Percentiles rank a stretch among this genome's conserved stretches.
These are phyloP conservation scores for Orchesella cincta DNA, from an alignment of 1,140 invertebrate genomes.

Conservation along the genomic window DNA sequence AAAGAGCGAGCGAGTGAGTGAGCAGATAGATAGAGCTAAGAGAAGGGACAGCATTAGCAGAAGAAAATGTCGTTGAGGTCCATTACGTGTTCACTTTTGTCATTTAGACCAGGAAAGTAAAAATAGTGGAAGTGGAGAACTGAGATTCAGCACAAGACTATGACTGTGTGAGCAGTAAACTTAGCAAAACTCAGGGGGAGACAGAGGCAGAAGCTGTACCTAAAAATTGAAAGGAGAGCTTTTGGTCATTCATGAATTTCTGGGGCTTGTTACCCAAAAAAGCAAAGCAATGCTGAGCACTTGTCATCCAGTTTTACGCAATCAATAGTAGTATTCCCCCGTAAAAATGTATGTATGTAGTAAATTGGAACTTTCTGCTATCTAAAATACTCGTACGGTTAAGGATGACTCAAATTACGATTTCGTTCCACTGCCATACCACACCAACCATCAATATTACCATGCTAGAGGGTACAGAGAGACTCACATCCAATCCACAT, in stretches of 20 bases:
- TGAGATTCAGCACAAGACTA: not conserved
- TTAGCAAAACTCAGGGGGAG: not conserved
- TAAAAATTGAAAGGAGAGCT: not conserved
- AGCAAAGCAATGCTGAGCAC: not conserved
- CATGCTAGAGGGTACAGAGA: too few species aligned
- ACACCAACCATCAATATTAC: too few species aligned
- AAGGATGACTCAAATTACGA: constrained; percentile 11
- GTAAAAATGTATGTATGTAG: not conserved
- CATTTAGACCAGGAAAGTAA: constrained; percentile 10
- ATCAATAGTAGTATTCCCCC: not conserved
- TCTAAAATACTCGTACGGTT: not conserved
- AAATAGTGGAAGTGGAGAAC: not conserved
- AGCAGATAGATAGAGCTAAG: not conserved
- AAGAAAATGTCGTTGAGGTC: constrained; percentile 45
- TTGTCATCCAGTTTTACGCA: constrained; percentile 12
- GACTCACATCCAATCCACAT: constrained; percentile 10
- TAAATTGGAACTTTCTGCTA: not conserved
- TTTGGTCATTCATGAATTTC: constrained; percentile 13
- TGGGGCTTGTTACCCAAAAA: not conserved
- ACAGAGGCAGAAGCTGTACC: too few species aligned
- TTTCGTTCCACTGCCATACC: constrained; percentile 3
- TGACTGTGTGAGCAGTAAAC: not conserved
- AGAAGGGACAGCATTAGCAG: not conserved
- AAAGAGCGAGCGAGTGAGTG: not conserved
- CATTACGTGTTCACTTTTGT: constrained; percentile 42